Conservation (phyloP, 2,113 vertebrate genomes). For the Rattus rattus region DNA sequence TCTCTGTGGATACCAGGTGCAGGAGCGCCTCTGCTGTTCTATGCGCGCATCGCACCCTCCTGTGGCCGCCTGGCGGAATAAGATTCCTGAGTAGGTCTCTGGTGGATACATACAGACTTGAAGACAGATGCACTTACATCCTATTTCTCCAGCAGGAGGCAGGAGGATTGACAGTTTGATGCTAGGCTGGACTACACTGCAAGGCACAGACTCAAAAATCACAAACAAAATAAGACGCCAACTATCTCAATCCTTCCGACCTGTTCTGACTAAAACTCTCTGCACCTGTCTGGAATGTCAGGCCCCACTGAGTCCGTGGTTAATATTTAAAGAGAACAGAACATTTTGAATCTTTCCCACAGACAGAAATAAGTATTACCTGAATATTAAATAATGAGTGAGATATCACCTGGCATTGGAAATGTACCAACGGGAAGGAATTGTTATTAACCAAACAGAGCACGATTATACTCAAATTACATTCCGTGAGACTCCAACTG, state of each 20-base stretch:
- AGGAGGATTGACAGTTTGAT: not conserved
- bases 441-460: not conserved
- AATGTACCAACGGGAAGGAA: not conserved
- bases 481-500: not conserved
- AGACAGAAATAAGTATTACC: not conserved
- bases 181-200: not conserved
- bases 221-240: not conserved
- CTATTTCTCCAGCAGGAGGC: not conserved
- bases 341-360: constrained; percentile 13
- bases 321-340: constrained; percentile 6
- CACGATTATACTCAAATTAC: not conserved
- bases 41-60: not conserved
- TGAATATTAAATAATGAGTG: not conserved
- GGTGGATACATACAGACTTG: not conserved
- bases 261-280: not conserved
- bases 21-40: not conserved
- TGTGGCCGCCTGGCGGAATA: constrained; percentile 46
- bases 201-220: not conserved
- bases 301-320: not conserved
- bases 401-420: not conserved
- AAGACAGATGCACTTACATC: not conserved
- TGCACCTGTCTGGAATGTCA: not conserved
- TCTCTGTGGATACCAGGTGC: not conserved
- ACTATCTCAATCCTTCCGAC: not conserved
- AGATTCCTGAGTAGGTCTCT: not conserved